These are phyloP conservation scores for Drosophila lini DNA, from an alignment of 1,140 invertebrate genomes.

Conservation along the genomic window DNA sequence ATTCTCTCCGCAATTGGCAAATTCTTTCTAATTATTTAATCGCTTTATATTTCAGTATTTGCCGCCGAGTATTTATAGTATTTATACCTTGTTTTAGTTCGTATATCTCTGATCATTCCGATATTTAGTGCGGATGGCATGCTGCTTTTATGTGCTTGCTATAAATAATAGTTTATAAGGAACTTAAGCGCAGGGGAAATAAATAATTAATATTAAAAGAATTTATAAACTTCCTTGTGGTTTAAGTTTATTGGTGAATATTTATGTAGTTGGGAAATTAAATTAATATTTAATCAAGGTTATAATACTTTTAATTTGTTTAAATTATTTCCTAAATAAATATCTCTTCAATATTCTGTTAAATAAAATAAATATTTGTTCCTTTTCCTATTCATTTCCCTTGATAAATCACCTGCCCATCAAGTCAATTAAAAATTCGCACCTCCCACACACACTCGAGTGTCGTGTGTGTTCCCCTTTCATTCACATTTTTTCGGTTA, in stretches of 20 bases:
- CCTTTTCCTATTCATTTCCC: neutral
- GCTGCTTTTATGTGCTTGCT: slow-evolving; percentile 12
- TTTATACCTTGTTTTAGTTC: slow-evolving; percentile 57
- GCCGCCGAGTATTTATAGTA: slow-evolving; percentile 20
- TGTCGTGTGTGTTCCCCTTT: slow-evolving; percentile 7
- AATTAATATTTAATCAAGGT: neutral
- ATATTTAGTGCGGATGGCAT: slow-evolving; percentile 36
- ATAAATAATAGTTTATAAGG: neutral
- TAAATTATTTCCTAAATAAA: neutral
- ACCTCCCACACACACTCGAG: slow-evolving; percentile 10
- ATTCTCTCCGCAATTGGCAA: slow-evolving; percentile 67
- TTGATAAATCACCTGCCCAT: slow-evolving; percentile 24
- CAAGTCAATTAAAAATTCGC: slow-evolving; percentile 28
- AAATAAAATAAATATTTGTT: neutral
- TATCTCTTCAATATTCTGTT: neutral
- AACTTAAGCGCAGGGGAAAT: neutral
- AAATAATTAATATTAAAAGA: neutral
- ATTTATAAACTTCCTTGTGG: neutral
- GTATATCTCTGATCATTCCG: slow-evolving; percentile 41
- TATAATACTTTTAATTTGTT: too few species aligned
- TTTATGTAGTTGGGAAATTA: neutral
- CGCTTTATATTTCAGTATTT: slow-evolving; percentile 52
- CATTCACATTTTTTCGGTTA: slow-evolving; percentile 41
- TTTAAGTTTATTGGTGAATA: neutral
- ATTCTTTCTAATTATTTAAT: slow-evolving; percentile 78